phyloP scores from a whole-genome alignment of 2,797 vertebrate species.

The Coracias cyanogaster region DNA sequence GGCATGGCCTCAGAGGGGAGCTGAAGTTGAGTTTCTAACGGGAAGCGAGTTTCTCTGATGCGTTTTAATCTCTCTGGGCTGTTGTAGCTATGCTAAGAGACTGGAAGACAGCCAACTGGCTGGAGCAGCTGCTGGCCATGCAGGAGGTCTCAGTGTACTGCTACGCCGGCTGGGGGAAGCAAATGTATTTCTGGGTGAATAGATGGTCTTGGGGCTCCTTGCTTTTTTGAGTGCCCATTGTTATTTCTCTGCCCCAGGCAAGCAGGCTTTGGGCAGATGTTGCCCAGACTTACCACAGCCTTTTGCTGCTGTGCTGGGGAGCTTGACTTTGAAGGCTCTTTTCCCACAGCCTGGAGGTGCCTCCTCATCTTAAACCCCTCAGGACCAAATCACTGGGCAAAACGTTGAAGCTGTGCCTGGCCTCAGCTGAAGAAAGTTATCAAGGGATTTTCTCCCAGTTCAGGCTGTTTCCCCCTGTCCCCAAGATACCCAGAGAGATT shows the following conservation, averaged over 20 bases:
- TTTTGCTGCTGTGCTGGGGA: neutral
- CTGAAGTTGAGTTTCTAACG: neutral
- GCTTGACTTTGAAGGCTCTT: neutral
- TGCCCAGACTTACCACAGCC: neutral
- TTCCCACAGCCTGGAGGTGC: neutral
- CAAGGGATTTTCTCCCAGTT: neutral
- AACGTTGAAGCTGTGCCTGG: neutral
- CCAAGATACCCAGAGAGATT: neutral
- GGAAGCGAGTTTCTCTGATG: neutral
- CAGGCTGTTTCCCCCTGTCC: neutral
- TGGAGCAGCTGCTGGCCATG: neutral
- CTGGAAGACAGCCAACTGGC: conserved; percentile 11
- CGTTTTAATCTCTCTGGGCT: neutral
- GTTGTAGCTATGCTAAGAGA: neutral
- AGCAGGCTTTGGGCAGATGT: neutral
- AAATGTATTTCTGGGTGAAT: neutral
- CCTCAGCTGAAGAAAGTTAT: neutral
- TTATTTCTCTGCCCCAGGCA: neutral
- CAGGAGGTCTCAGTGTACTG: neutral
- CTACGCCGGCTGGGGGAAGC: neutral
- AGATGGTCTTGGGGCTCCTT: neutral
- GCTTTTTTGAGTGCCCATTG: neutral
- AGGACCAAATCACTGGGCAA: neutral
- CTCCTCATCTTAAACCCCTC: neutral
- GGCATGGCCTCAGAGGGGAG: neutral